Percentiles rank a stretch among this genome's conserved stretches.
phyloP scores from a whole-genome alignment of 2,113 vertebrate species.

The Orycteropus afer region DNA sequence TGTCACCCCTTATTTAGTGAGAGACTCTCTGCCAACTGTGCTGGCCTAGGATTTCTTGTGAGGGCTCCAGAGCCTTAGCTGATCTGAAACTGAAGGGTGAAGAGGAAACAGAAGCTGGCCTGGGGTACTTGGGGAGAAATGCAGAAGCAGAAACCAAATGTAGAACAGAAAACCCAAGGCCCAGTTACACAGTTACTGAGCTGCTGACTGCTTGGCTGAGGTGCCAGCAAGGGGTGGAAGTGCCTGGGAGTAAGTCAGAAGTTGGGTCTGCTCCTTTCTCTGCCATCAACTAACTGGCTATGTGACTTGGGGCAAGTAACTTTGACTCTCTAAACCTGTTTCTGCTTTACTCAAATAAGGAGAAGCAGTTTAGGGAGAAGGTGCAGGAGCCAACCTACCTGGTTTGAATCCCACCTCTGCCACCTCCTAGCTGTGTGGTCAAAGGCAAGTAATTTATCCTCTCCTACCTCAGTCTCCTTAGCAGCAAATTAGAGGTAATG shows the following conservation, averaged over 20 bases:
- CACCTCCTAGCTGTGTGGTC: not conserved
- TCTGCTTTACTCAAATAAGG: not conserved
- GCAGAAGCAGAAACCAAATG: slow-evolving; percentile 60
- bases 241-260: fast-evolving
- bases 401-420: not conserved
- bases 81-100: not conserved
- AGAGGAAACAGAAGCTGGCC: slow-evolving; percentile 80
- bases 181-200: not conserved
- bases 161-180: slow-evolving; percentile 75
- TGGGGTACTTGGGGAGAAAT: slow-evolving; percentile 35
- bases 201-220: not conserved
- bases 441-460: not conserved
- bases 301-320: not conserved
- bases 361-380: not conserved
- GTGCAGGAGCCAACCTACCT: not conserved
- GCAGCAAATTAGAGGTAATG: not conserved
- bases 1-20: not conserved
- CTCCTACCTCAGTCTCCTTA: not conserved
- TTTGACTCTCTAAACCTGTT: not conserved
- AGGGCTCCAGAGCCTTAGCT: not conserved
- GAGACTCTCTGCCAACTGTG: too few species aligned
- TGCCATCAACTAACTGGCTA: not conserved
- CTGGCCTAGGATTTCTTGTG: not conserved
- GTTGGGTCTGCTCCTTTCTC: not conserved
- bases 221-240: too few species aligned